These are phyloP conservation scores for Maccullochella peelii DNA, from an alignment of 2,113 vertebrate species.

Conservation along the genomic window DNA sequence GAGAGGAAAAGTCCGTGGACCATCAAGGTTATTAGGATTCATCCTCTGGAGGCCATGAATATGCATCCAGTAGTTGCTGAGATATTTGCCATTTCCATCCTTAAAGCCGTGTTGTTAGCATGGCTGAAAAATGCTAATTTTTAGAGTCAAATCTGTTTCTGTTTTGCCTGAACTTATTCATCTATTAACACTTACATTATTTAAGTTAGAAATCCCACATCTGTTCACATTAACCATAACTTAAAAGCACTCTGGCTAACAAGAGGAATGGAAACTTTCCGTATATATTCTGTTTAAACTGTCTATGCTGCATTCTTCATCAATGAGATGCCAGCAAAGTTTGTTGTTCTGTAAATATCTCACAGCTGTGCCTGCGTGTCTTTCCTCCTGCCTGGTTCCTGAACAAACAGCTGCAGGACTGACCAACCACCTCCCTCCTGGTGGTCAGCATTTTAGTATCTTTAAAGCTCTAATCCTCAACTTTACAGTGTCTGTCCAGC, in stretches of 20 bases:
- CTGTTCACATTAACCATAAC: neutral
- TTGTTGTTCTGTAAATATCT: conserved; percentile 63
- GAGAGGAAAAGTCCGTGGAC: neutral
- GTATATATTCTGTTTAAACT: conserved; percentile 24
- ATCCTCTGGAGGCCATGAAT: neutral
- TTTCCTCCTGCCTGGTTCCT: conserved; percentile 41
- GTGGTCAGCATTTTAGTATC: conserved; percentile 72
- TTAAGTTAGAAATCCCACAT: too few relatives aligned
- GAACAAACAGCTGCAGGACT: conserved; percentile 66
- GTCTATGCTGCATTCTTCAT: conserved; percentile 49
- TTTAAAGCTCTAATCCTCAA: conserved; percentile 69
- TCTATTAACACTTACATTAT: neutral
- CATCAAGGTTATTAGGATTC: neutral
- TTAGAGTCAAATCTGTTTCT: neutral
- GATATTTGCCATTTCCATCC: neutral
- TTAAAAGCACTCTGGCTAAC: neutral
- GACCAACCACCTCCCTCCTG: conserved; percentile 34
- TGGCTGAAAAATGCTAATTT: neutral
- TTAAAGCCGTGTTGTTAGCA: neutral
- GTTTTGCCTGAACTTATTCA: neutral
- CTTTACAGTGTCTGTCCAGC: conserved; percentile 49
- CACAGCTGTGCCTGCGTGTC: conserved; percentile 59
- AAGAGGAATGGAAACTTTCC: neutral
- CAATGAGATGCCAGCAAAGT: conserved; percentile 49
- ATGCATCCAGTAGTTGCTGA: neutral